Conservation (phyloP, 1,140 invertebrate species). For the Zaprionus kolodkinae region DNA sequence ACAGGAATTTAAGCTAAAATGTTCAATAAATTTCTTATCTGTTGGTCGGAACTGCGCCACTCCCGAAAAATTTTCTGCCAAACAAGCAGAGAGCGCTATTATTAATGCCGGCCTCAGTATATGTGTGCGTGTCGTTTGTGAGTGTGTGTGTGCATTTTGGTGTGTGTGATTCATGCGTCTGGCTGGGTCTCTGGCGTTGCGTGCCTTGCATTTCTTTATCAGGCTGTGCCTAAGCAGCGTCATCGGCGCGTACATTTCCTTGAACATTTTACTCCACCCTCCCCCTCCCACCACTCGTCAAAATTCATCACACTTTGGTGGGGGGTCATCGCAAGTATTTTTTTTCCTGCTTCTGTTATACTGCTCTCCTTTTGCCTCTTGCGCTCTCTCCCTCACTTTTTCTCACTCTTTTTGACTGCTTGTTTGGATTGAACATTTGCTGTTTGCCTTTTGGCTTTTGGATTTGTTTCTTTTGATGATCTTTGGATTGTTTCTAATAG, state of each 20-base stretch:
- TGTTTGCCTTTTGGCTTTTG: too few species aligned
- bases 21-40: constrained; percentile 34
- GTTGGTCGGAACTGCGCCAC: constrained; percentile 41
- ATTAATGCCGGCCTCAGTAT: constrained; percentile 60
- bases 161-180: constrained; percentile 71
- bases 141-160: constrained; percentile 33
- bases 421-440: constrained; percentile 45
- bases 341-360: constrained; percentile 25
- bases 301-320: constrained; percentile 53
- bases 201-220: constrained; percentile 68
- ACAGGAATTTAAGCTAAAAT: constrained; percentile 1
- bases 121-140: constrained; percentile 23
- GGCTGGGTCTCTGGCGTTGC: constrained; percentile 44
- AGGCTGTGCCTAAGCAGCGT: constrained; percentile 56
- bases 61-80: constrained; percentile 66
- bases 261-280: constrained; percentile 43
- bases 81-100: constrained; percentile 38
- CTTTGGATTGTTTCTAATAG: constrained; percentile 28
- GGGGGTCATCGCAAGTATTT: constrained; percentile 56
- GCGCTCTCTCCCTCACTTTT: constrained; percentile 1
- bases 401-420: not conserved
- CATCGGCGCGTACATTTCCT: constrained; percentile 58
- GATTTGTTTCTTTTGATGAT: constrained; percentile 55
- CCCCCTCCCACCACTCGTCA: not conserved
- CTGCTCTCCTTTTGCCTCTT: constrained; percentile 2